Conservation (phyloP, 1,140 invertebrate species). For the Drosophila truncata region DNA sequence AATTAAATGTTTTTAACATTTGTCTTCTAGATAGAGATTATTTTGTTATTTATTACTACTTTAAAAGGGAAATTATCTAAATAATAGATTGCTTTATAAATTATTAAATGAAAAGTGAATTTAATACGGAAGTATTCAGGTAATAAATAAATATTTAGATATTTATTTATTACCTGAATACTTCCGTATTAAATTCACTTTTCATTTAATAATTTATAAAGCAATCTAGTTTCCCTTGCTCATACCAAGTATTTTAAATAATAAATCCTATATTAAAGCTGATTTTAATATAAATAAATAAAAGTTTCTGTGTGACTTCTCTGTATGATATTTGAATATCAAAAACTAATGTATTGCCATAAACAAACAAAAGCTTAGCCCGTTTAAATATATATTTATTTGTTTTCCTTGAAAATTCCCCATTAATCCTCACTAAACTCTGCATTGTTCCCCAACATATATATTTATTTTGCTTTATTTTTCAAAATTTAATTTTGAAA, state of each 20-base stretch:
- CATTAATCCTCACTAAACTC: slow-evolving; percentile 13
- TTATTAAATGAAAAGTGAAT: not conserved
- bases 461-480: slow-evolving; percentile 1
- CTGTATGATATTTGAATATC: not conserved
- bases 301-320: slow-evolving; percentile 1
- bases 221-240: too few species aligned
- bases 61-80: too few species aligned
- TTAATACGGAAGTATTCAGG: not conserved
- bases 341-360: slow-evolving; percentile 3
- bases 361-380: slow-evolving; percentile 12
- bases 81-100: too few species aligned
- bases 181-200: not conserved
- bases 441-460: slow-evolving; percentile 3
- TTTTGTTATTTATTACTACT: not conserved
- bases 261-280: not conserved
- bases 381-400: slow-evolving; percentile 26
- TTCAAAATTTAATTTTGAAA: slow-evolving; percentile 14
- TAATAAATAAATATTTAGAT: too few species aligned
- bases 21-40: not conserved
- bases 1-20: not conserved
- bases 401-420: slow-evolving; percentile 18
- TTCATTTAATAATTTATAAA: not conserved
- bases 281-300: not conserved
- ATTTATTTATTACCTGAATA: not conserved
- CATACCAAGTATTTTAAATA: not conserved